phyloP scores from a whole-genome alignment of 2,113 vertebrate genomes.

The Heptranchias perlo region DNA sequence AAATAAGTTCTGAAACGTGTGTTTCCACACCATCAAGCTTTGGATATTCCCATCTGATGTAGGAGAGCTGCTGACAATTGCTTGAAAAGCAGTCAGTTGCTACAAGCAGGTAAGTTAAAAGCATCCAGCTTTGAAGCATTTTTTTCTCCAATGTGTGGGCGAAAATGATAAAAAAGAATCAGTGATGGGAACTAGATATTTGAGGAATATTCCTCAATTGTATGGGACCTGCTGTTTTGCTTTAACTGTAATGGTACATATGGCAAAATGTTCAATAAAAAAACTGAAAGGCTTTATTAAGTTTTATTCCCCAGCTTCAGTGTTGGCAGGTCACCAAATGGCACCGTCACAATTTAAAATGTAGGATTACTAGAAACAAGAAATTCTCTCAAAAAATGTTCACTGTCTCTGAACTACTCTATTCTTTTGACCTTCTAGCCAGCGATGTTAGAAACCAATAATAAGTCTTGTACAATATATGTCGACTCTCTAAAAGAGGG shows the following conservation, averaged over 20 bases:
- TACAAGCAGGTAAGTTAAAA: background rate
- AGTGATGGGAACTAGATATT: background rate
- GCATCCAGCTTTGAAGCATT: background rate
- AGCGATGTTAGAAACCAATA: background rate
- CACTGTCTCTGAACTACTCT: slow-evolving; percentile 11
- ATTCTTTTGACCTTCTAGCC: slow-evolving; percentile 15
- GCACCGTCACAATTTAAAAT: slow-evolving; percentile 19
- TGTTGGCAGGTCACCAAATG: slow-evolving; percentile 2
- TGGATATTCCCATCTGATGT: background rate
- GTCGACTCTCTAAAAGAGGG: background rate
- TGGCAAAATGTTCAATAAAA: background rate
- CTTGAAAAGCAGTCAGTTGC: background rate
- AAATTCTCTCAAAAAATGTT: background rate
- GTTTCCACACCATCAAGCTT: background rate
- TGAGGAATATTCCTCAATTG: background rate
- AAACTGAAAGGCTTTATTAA: background rate
- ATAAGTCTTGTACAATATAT: slow-evolving; percentile 6
- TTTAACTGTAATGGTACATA: background rate
- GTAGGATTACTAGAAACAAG: background rate
- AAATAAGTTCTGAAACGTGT: background rate
- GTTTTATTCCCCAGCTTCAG: background rate
- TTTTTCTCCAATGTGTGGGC: background rate
- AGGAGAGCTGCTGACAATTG: background rate
- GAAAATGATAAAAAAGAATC: background rate
- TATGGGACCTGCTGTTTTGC: background rate